Conservation (phyloP, 1,140 invertebrate genomes). For the Ctenoplectra terminalis region DNA sequence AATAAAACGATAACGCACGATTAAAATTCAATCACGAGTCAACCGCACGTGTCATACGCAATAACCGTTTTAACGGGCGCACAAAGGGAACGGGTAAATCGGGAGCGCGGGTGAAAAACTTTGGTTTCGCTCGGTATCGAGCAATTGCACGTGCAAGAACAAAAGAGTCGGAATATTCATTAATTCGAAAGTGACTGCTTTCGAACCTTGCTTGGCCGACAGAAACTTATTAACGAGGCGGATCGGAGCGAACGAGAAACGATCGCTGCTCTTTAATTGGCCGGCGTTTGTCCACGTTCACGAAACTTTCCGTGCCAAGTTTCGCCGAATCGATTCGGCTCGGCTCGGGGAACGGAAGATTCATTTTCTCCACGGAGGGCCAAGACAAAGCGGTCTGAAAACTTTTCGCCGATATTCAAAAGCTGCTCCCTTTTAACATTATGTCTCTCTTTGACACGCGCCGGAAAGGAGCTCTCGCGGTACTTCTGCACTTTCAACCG, state of each 20-base stretch:
- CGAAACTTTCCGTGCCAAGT: slow-evolving; percentile 4
- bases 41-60: neutral
- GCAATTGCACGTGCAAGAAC: neutral
- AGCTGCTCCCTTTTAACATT: slow-evolving; percentile 21
- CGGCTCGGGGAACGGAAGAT: slow-evolving; percentile 3
- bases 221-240: slow-evolving; percentile 13
- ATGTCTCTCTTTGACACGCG: slow-evolving; percentile 13
- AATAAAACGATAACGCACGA: neutral
- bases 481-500: neutral
- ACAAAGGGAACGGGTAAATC: neutral
- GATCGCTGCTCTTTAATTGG: slow-evolving; percentile 31
- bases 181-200: slow-evolving; percentile 8
- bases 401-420: slow-evolving; percentile 24
- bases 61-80: neutral
- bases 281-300: neutral
- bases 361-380: neutral
- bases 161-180: slow-evolving; percentile 6
- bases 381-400: slow-evolving; percentile 1
- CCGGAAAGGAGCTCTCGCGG: neutral
- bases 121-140: neutral
- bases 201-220: neutral
- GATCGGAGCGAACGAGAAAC: neutral
- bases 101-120: neutral
- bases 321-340: slow-evolving; percentile 16
- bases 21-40: neutral